phyloP scores from a whole-genome alignment of 2,797 vertebrate species.

The Fistularia tabacaria region DNA sequence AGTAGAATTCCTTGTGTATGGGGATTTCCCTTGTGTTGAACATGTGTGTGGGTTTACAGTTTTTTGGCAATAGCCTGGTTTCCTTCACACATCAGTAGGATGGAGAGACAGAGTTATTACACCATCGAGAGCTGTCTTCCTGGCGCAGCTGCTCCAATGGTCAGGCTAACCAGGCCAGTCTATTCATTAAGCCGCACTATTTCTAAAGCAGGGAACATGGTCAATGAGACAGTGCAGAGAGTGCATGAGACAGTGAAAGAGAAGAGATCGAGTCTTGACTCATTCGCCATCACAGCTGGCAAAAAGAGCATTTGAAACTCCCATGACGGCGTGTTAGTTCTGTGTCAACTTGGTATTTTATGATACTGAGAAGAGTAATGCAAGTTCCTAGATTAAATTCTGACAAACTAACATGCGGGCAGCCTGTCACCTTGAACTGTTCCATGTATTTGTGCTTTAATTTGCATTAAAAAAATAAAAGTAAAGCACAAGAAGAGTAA shows the following conservation, averaged over 20 bases:
- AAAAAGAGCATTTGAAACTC: constrained; percentile 46
- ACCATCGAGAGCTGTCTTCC: constrained; percentile 59
- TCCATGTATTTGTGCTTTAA: no score
- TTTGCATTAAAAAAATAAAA: no score
- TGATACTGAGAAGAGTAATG: no score
- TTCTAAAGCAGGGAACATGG: constrained; percentile 62
- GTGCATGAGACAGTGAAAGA: constrained; percentile 62
- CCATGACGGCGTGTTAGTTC: constrained; percentile 15
- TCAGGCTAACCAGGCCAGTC: constrained; percentile 54
- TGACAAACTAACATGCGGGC: no score
- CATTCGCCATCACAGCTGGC: constrained; percentile 51
- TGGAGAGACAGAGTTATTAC: constrained; percentile 66
- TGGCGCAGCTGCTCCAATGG: constrained; percentile 60
- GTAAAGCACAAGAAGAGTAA: no score
- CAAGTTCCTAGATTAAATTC: no score
- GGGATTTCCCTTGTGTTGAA: constrained; percentile 67
- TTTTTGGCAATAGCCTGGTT: constrained; percentile 57
- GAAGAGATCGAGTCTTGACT: constrained; percentile 46
- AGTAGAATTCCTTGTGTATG: constrained; percentile 35
- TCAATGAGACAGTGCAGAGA: constrained; percentile 63
- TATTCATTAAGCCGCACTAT: constrained; percentile 66
- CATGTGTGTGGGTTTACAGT: constrained; percentile 62
- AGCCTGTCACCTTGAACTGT: no score
- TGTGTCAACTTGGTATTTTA: not conserved
- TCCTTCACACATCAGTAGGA: constrained; percentile 70